Evolutionary conservation across 2,113 vertebrate genomes (phyloP).

Genomic region (Ciconia maguari): DNA sequence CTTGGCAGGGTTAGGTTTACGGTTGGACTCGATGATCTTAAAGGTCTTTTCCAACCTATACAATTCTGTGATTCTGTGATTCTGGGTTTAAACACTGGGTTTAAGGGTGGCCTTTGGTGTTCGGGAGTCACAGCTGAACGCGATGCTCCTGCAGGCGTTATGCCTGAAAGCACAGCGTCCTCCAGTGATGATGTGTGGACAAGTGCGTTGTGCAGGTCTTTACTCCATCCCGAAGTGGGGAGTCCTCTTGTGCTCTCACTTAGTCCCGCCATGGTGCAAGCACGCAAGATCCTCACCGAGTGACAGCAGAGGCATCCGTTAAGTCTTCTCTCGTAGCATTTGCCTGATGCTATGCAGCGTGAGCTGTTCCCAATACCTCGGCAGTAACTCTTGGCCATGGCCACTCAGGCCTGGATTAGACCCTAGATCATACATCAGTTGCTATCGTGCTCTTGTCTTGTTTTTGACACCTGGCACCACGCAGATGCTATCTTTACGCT

Average conservation of each 20-base stretch:
- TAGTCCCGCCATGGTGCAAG: not conserved
- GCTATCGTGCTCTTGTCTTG: rapidly evolving
- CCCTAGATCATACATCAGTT: rapidly evolving
- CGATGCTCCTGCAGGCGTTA: not conserved
- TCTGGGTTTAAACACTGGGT: rapidly evolving
- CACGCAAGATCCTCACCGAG: rapidly evolving
- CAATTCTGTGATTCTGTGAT: no score
- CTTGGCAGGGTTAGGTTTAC: no score
- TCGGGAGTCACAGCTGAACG: not conserved
- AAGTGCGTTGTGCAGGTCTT: not conserved
- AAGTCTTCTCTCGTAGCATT: not conserved
- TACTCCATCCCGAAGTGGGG: not conserved
- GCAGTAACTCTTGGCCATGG: not conserved
- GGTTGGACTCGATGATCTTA: no score
- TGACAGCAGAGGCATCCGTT: rapidly evolving
- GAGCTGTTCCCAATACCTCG: not conserved
- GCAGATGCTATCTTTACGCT: not conserved
- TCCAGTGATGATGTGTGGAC: not conserved
- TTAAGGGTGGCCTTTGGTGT: not conserved
- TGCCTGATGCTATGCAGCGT: rapidly evolving
- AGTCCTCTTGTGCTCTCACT: not conserved
- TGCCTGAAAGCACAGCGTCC: not conserved
- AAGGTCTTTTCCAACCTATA: no score
- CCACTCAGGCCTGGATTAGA: not conserved
- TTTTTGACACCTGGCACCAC: not conserved